These are phyloP conservation scores for Pristionchus maxplancki DNA, from an alignment of 2,888 invertebrate genomes.

Conservation along the genomic window DNA sequence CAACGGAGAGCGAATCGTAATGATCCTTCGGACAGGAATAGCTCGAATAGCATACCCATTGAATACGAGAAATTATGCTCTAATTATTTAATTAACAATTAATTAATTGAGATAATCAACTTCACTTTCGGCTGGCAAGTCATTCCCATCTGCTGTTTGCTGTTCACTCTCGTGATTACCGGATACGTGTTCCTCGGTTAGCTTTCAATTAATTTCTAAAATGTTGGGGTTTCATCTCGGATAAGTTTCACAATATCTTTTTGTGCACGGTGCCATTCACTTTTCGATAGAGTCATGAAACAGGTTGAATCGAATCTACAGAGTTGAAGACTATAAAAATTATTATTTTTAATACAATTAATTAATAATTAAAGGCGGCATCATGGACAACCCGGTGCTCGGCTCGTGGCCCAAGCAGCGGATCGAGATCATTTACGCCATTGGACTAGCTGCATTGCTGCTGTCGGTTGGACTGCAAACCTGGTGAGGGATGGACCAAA, in stretches of 20 bases:
- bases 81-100: background rate
- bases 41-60: background rate
- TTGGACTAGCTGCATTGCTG: background rate
- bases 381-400: background rate
- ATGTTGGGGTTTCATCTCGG: background rate
- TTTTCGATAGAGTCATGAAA: too few species aligned
- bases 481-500: too few species aligned
- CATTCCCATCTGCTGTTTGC: background rate
- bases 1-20: too few species aligned
- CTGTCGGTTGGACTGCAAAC: constrained; percentile 32
- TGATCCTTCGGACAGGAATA: background rate
- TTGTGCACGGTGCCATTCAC: too few species aligned
- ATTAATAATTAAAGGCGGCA: background rate
- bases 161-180: constrained; percentile 9
- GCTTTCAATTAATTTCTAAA: background rate
- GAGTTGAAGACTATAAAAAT: too few species aligned
- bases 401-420: constrained; percentile 20
- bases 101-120: constrained; percentile 29
- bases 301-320: too few species aligned
- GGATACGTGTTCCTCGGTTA: background rate
- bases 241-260: background rate
- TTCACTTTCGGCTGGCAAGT: constrained; percentile 29
- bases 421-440: constrained; percentile 1
- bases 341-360: too few species aligned
- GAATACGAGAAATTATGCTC: too few species aligned